Base-by-base conservation (phyloP, 2,888 invertebrate genomes). In the Hirtodrosophila alboralis region DNA sequence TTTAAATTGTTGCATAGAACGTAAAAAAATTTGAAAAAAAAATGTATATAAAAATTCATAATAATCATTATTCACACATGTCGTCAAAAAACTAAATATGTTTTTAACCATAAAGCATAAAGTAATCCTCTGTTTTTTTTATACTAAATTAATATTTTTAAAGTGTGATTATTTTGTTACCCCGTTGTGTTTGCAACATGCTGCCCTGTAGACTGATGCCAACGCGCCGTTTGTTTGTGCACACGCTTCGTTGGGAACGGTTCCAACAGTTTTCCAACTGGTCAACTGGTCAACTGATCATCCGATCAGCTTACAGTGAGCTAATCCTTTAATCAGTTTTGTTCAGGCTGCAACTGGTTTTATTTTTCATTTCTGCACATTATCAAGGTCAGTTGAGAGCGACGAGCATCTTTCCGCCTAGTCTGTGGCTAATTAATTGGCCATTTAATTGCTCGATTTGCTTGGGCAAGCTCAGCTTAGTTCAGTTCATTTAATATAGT, bases 381-480 rank as follows among this genome's bases (percentile, higher is more conserved):
- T 47, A 6, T 60, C 87, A 87, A 85, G 84, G 87, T 85, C 87
- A 67, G 41, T 47, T 18, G 27, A 51, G 30, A 43, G 26, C 37
- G 23, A 43, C 34, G 26, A 8, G 33, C 38, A 28, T 31, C 34
- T 67, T 45, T 43, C 28, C 53, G 71, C 33, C 58, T 45, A 48
- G 76, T 58, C 27, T 9, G 12, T 18, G 56, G 51, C 65, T 85
- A 76, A 83, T 87, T 85, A 85, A 85, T 85, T 87, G 71, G 64
- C 62, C 79, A 69, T 73, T 85, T 87, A 83, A 83, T 79, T 70
- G 76, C 63, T 70, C 70, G 86, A 85, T 79, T 85, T 83, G 71
- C 61, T 65, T n/a, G n/a, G n/a, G n/a, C n/a, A n/a, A n/a, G n/a
- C n/a, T n/a, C n/a, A n/a, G n/a, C n/a, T n/a, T n/a, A n/a, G n/a